These are phyloP conservation scores for Tenebrio molitor DNA, from an alignment of 1,140 invertebrate genomes.

Conservation along the genomic window DNA sequence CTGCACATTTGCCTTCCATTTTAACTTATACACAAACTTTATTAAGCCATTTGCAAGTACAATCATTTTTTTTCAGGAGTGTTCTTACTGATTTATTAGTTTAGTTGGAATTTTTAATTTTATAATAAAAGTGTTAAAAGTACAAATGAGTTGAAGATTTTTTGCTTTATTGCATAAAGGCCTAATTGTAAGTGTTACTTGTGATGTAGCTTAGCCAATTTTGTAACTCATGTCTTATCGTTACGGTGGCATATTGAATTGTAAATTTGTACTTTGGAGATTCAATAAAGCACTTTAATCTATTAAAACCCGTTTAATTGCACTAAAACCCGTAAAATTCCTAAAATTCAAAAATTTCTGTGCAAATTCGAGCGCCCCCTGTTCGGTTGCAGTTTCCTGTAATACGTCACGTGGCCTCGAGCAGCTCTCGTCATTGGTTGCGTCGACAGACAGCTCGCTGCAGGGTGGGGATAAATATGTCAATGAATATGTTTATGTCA, in stretches of 20 bases:
- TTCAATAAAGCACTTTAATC: constrained; percentile 35
- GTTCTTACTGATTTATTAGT: constrained; percentile 23
- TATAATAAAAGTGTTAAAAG: constrained; percentile 21
- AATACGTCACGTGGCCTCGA: background rate
- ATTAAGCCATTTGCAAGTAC: constrained; percentile 50
- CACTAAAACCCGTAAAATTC: no score
- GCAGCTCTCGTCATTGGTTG: background rate
- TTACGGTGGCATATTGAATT: constrained; percentile 29
- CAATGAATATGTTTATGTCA: constrained; percentile 58
- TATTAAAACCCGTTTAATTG: background rate
- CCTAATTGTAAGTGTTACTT: constrained; percentile 48
- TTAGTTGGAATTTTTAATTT: constrained; percentile 30
- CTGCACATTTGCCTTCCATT: constrained; percentile 59
- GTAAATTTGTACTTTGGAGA: constrained; percentile 28
- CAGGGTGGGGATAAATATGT: constrained; percentile 55
- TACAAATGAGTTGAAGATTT: constrained; percentile 33
- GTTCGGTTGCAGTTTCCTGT: background rate
- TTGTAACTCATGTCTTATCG: constrained; percentile 41
- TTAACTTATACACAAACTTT: constrained; percentile 48
- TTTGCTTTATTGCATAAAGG: constrained; percentile 33
- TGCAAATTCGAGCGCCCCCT: background rate
- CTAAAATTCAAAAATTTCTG: background rate
- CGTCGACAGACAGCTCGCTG: background rate
- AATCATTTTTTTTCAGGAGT: constrained; percentile 48
- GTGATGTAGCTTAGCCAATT: constrained; percentile 45